Evolutionary conservation across 2,113 vertebrate species (phyloP).

Genomic region (Xyrauchen texanus): DNA sequence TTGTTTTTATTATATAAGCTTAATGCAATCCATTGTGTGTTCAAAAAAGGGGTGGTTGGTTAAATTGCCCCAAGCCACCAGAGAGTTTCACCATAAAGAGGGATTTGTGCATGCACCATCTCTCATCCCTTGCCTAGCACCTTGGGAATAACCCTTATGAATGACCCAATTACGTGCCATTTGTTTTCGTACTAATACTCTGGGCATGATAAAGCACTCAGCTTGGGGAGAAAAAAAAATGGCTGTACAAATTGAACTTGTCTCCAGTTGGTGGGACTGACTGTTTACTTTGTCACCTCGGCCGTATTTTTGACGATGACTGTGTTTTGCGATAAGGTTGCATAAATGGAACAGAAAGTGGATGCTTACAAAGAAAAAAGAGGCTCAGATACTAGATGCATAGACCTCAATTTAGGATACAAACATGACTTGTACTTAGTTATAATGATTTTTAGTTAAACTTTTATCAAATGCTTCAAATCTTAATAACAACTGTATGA

Average conservation of each 20-base stretch:
- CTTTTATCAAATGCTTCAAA: background rate
- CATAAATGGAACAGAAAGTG: no score
- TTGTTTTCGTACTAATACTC: constrained; percentile 38
- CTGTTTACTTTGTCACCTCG: constrained; percentile 19
- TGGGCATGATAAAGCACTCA: constrained; percentile 7
- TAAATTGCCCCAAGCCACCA: constrained; percentile 34
- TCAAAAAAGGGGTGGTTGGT: constrained; percentile 21
- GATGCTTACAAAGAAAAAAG: no score
- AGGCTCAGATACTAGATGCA: background rate
- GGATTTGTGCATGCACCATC: constrained; percentile 41
- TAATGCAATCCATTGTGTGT: constrained; percentile 32
- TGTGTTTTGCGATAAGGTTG: background rate
- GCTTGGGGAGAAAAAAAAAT: no score
- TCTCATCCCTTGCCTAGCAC: constrained; percentile 39
- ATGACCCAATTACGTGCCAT: constrained; percentile 43
- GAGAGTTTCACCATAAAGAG: constrained; percentile 42
- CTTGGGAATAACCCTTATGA: constrained; percentile 36
- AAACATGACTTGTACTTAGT: no score
- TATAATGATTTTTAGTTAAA: background rate
- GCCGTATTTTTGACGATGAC: constrained; percentile 11
- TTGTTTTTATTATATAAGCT: background rate
- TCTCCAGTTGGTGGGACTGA: background rate
- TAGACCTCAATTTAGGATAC: background rate
- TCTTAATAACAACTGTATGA: no score
- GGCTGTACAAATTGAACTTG: no score